Conservation (phyloP, 2,888 invertebrate species). For the Polydrusus cervinus region DNA sequence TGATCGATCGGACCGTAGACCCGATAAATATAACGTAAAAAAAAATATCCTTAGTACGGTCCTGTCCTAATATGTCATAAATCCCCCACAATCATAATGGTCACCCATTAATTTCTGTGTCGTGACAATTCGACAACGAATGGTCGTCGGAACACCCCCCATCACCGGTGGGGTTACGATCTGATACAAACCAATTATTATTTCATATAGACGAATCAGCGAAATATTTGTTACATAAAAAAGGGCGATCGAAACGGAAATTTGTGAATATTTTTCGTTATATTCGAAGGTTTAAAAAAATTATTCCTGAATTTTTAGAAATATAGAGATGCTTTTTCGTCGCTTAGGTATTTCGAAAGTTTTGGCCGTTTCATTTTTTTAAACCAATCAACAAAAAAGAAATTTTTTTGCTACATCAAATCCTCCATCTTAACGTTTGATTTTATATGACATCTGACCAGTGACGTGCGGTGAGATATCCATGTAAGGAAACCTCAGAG, state of each 20-base stretch:
- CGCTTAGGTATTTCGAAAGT: too few relatives aligned
- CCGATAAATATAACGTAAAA: too few relatives aligned
- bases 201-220: constrained; percentile 42
- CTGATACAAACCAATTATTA: constrained; percentile 57
- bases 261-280: background rate
- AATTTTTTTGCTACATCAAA: too few relatives aligned
- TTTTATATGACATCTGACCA: too few relatives aligned
- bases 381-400: too few relatives aligned
- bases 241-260: constrained; percentile 1
- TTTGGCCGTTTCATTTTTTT: too few relatives aligned
- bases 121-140: constrained; percentile 69
- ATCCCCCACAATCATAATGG: constrained; percentile 62
- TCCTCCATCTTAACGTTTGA: too few relatives aligned
- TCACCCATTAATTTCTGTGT: constrained; percentile 69
- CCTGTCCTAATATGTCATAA: constrained; percentile 32
- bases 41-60: constrained; percentile 4
- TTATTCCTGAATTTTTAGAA: too few relatives aligned
- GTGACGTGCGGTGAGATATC: too few relatives aligned
- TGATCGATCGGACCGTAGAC: too few relatives aligned
- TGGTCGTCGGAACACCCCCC: constrained; percentile 74
- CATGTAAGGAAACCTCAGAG: too few relatives aligned
- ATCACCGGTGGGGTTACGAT: constrained; percentile 61
- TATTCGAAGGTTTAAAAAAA: background rate
- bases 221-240: constrained; percentile 29
- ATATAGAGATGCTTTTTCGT: too few relatives aligned